Percentiles rank a stretch among this genome's conserved stretches.
These are phyloP conservation scores for Prinia subflava DNA, from an alignment of 2,113 vertebrate species.

Conservation along the genomic window DNA sequence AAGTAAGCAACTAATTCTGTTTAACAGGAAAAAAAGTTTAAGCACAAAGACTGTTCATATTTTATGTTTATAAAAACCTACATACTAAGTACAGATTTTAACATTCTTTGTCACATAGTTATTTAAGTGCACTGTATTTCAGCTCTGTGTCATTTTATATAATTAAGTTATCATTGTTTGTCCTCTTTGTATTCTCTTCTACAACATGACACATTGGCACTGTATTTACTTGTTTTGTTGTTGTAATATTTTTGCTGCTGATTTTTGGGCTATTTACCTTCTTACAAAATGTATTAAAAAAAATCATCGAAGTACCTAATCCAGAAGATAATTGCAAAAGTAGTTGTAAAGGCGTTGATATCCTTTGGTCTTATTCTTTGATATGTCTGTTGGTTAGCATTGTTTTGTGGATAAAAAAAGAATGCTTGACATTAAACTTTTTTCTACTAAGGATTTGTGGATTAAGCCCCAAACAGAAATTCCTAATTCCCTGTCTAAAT, in stretches of 20 bases:
- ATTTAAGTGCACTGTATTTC: conserved; percentile 80
- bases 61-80: conserved; percentile 70
- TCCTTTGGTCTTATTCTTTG: conserved; percentile 69
- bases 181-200: conserved; percentile 70
- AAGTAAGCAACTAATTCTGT: conserved; percentile 77
- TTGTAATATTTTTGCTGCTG: conserved; percentile 78
- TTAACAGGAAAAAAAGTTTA: conserved; percentile 72
- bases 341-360: conserved; percentile 71
- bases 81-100: conserved; percentile 75
- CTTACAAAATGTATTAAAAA: conserved; percentile 54
- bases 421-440: conserved; percentile 71
- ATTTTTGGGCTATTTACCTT: conserved; percentile 68
- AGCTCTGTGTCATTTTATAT: conserved; percentile 76
- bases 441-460: conserved; percentile 74
- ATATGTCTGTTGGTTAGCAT: conserved; percentile 72
- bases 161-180: conserved; percentile 80
- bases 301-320: conserved; percentile 57
- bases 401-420: conserved; percentile 77
- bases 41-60: conserved; percentile 78
- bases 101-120: conserved; percentile 73
- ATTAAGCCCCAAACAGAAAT: conserved; percentile 59
- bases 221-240: conserved; percentile 71
- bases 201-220: conserved; percentile 66
- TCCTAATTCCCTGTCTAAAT: conserved; percentile 64
- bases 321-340: conserved; percentile 53